Percentiles rank a stretch among this genome's conserved stretches.
These are phyloP conservation scores for Corvus hawaiiensis DNA, from an alignment of 2,113 vertebrate genomes.

Conservation along the genomic window DNA sequence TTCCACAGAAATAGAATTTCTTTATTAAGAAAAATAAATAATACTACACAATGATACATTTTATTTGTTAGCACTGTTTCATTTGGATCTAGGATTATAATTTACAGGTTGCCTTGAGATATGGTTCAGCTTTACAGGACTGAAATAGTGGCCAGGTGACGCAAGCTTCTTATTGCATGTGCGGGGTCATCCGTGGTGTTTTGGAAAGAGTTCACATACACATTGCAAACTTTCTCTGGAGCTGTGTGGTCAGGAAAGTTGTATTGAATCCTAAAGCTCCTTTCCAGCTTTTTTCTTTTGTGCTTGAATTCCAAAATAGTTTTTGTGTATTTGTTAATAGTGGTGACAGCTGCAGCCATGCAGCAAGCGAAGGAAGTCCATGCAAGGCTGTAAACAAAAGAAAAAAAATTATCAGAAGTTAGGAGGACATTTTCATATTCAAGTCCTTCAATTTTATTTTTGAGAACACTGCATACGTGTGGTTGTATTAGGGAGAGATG, in stretches of 20 bases:
- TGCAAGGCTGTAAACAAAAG: conserved; percentile 76
- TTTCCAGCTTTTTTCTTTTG: conserved; percentile 83
- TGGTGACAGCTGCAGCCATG: conserved; percentile 86
- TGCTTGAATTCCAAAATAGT: conserved; percentile 87
- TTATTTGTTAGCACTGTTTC: not conserved
- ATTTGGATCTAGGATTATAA: conserved; percentile 63
- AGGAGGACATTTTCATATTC: not conserved
- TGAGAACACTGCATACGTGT: not conserved
- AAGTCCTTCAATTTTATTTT: not conserved
- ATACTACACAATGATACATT: not conserved
- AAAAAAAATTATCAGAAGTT: not conserved
- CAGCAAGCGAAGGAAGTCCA: conserved; percentile 92
- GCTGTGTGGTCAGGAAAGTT: conserved; percentile 76
- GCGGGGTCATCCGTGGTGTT: conserved; percentile 75
- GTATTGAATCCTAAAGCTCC: conserved; percentile 83
- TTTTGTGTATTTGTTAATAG: conserved; percentile 88
- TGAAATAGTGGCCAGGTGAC: conserved; percentile 64
- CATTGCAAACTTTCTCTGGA: conserved; percentile 83
- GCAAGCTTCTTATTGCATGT: conserved; percentile 68
- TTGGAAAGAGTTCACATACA: conserved; percentile 84
- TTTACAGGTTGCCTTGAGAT: conserved; percentile 67
- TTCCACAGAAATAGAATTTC: not conserved
- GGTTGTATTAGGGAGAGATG: not conserved
- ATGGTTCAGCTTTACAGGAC: conserved; percentile 74
- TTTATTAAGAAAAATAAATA: conserved; percentile 13